Evolutionary conservation across 2,113 vertebrate genomes (phyloP).

Genomic region (Zosterops hypoxanthus): DNA sequence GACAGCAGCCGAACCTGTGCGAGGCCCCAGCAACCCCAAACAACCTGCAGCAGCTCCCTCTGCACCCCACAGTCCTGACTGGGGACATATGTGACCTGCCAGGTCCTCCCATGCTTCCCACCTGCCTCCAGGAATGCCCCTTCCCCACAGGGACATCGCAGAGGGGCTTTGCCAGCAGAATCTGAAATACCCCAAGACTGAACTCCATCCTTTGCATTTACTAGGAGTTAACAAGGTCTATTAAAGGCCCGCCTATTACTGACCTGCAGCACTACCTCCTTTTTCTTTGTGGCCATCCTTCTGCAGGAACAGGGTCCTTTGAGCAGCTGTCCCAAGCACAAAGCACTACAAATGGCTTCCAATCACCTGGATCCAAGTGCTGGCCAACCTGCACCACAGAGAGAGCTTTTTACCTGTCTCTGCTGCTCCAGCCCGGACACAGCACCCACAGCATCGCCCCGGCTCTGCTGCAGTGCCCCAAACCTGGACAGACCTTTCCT

Average conservation of each 20-base stretch:
- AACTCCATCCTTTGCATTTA: not conserved
- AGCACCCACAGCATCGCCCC: not conserved
- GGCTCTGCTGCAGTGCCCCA: not conserved
- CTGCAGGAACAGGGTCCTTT: not conserved
- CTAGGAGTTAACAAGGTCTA: not conserved
- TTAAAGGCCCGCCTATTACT: not conserved
- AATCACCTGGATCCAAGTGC: not conserved
- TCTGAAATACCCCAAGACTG: not conserved
- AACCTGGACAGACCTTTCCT: not conserved
- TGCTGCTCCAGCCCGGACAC: too few relatives aligned
- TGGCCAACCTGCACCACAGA: not conserved
- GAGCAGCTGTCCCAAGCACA: not conserved
- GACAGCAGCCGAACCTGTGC: not conserved
- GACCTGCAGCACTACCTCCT: constrained; percentile 63
- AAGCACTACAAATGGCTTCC: not conserved
- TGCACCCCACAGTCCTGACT: not conserved
- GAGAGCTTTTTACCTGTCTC: not conserved
- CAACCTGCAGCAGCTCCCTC: not conserved
- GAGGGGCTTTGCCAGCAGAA: not conserved
- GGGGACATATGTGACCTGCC: not conserved
- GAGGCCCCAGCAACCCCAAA: not conserved
- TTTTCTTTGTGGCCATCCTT: constrained; percentile 60
- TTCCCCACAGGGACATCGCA: not conserved
- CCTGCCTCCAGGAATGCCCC: not conserved
- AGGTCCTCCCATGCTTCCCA: rapidly evolving